Evolutionary conservation across 2,113 vertebrate genomes (phyloP).

Genomic region (Genyomyrus donnyi): DNA sequence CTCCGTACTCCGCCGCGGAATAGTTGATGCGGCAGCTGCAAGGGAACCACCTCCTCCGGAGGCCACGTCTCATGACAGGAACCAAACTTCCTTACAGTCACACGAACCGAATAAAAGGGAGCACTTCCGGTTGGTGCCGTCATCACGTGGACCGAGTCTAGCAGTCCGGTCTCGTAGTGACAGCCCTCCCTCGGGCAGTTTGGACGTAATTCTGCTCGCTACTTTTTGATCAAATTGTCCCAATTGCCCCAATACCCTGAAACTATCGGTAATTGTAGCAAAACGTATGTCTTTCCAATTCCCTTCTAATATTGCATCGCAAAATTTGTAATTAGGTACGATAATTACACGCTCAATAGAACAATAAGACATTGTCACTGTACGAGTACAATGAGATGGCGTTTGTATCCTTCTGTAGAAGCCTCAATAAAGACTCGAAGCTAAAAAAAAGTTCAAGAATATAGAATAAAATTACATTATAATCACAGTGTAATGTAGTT

Average conservation of each 20-base stretch:
- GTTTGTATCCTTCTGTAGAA: no score
- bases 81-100: background rate
- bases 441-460: no score
- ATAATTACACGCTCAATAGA: background rate
- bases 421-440: no score
- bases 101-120: conserved; percentile 2
- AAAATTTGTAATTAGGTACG: background rate
- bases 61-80: conserved; percentile 61
- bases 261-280: background rate
- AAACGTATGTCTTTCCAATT: background rate
- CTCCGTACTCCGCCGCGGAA: conserved; percentile 27
- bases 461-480: no score
- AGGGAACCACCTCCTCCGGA: conserved; percentile 30
- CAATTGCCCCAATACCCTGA: background rate
- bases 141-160: background rate
- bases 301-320: background rate
- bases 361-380: no score
- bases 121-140: background rate
- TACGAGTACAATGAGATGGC: no score
- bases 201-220: background rate
- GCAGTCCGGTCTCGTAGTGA: background rate
- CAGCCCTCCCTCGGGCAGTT: background rate
- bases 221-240: background rate
- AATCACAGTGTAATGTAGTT: background rate
- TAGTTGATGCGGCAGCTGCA: conserved; percentile 13